Evolutionary conservation across 1,140 invertebrate genomes (phyloP).

Genomic region (Dendrolimus punctatus): DNA sequence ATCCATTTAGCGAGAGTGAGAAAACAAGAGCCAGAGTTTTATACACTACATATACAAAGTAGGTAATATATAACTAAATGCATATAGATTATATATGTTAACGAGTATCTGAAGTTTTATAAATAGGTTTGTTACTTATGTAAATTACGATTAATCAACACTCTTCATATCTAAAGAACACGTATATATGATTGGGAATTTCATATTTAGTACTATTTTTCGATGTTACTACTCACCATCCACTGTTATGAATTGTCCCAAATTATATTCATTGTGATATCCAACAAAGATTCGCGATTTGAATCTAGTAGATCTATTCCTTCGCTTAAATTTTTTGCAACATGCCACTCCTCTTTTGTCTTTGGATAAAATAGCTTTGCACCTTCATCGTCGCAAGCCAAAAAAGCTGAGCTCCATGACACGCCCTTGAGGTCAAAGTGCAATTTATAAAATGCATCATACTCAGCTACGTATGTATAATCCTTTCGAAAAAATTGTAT

Average conservation of each 20-base stretch:
- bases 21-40: no score
- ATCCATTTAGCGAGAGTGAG: no score
- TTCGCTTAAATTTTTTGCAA: conserved; percentile 15
- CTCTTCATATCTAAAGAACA: no score
- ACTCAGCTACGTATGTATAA: conserved; percentile 23
- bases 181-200: no score
- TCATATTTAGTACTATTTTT: no score
- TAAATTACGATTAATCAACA: no score
- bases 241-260: conserved; percentile 21
- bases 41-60: no score
- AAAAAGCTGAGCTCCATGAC: conserved; percentile 15
- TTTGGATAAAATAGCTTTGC: conserved; percentile 19
- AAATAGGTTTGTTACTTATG: no score
- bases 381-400: conserved; percentile 21
- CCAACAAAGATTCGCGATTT: conserved; percentile 22
- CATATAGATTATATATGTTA: no score
- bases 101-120: no score
- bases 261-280: conserved; percentile 17
- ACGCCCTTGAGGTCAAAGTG: conserved; percentile 8
- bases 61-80: no score
- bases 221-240: conserved; percentile 16
- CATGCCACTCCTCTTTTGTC: conserved; percentile 11
- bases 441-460: conserved; percentile 27
- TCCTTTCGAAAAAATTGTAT: conserved; percentile 21
- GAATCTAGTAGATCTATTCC: not conserved